Evolutionary conservation across 2,888 invertebrate species (phyloP).

Genomic region (Hypercompe scribonia): DNA sequence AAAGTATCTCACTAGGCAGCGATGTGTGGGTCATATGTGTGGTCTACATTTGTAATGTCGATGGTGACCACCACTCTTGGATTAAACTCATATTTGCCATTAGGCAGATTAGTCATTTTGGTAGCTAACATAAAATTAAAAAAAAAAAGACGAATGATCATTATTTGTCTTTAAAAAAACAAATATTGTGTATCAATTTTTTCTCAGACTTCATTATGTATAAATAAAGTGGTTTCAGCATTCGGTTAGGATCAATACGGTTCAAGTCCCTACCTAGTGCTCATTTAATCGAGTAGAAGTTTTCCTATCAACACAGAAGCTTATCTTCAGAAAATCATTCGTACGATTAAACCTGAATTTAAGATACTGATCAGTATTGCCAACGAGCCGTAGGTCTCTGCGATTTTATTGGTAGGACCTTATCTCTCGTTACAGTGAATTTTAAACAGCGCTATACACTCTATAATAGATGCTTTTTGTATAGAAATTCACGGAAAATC

Average conservation of each 20-base stretch:
- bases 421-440: conserved; percentile 15
- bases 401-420: conserved; percentile 15
- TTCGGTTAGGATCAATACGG: background rate
- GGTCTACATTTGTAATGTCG: no score
- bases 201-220: background rate
- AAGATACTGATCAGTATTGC: conserved; percentile 17
- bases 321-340: conserved; percentile 15
- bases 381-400: conserved; percentile 10
- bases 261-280: background rate
- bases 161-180: no score
- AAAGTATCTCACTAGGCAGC: no score
- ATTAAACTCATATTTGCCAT: no score
- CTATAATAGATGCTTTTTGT: no score
- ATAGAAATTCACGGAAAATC: background rate
- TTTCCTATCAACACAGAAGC: conserved; percentile 3
- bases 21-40: no score
- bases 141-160: no score
- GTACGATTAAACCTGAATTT: conserved; percentile 5
- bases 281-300: conserved; percentile 2
- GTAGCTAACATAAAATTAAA: no score
- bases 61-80: no score
- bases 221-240: background rate
- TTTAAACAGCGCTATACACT: conserved; percentile 6
- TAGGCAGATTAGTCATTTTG: no score
- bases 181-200: background rate